A percentile compares a stretch with the other conserved stretches of the same genome.
phyloP scores from a whole-genome alignment of 1,140 invertebrate species.

The Drosophila nikananu region DNA sequence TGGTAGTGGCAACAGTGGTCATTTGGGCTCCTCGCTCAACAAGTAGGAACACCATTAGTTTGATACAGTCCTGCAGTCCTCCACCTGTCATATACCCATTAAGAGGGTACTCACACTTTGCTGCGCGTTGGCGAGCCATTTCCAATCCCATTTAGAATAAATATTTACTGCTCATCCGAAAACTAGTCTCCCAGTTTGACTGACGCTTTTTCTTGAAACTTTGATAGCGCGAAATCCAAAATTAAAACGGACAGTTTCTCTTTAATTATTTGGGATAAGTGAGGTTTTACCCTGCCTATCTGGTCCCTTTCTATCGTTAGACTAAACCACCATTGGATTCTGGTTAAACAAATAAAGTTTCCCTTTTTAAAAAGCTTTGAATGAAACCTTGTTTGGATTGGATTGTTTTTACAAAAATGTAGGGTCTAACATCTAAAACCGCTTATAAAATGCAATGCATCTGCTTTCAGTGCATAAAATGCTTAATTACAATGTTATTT shows the following conservation, averaged over 20 bases:
- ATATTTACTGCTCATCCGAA: background rate
- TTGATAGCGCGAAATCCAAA: background rate
- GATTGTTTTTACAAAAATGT: slow-evolving; percentile 54
- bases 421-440: slow-evolving; percentile 31
- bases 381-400: slow-evolving; percentile 13
- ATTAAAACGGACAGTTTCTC: background rate
- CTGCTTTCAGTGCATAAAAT: slow-evolving; percentile 13
- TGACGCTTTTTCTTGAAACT: background rate
- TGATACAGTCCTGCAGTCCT: background rate
- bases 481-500: slow-evolving; percentile 6
- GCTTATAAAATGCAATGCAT: slow-evolving; percentile 26
- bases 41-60: slow-evolving; percentile 2
- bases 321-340: background rate
- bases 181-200: slow-evolving; percentile 12
- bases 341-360: slow-evolving; percentile 38
- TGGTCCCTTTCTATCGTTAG: background rate
- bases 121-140: background rate
- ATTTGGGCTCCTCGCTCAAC: background rate
- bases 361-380: slow-evolving; percentile 32
- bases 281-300: background rate
- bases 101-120: background rate
- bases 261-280: background rate
- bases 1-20: background rate
- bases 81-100: background rate
- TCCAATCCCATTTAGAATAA: slow-evolving; percentile 4